A percentile compares a stretch with the other conserved stretches of the same genome.
phyloP scores from a whole-genome alignment of 2,113 vertebrate species.

The Oreochromis spilurus region DNA sequence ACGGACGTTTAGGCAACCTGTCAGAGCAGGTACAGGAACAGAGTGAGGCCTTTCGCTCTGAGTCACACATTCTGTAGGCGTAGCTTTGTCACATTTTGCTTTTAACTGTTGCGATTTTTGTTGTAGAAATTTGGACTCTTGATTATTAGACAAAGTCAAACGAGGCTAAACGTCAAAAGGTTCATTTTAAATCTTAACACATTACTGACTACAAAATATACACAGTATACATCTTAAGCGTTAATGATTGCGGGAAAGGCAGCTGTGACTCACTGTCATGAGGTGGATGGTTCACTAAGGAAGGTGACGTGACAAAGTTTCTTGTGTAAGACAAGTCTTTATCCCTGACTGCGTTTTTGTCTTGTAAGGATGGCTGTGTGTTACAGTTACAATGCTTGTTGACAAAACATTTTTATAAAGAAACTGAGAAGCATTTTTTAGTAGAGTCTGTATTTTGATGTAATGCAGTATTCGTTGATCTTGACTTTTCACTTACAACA shows the following conservation, averaged over 20 bases:
- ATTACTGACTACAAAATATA: neutral
- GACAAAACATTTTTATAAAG: neutral
- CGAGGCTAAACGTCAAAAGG: neutral
- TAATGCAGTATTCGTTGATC: neutral
- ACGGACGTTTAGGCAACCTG: neutral
- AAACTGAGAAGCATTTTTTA: neutral
- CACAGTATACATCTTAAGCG: neutral
- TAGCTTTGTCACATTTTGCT: neutral
- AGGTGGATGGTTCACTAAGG: neutral
- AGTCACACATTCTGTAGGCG: neutral
- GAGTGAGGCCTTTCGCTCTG: neutral
- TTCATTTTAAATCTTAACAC: neutral
- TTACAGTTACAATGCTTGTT: neutral
- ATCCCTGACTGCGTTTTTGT: neutral
- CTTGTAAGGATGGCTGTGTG: neutral
- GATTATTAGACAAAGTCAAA: neutral
- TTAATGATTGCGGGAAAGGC: neutral
- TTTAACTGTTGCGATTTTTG: neutral
- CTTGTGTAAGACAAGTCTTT: neutral
- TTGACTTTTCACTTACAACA: neutral
- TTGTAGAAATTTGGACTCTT: neutral
- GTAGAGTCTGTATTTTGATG: neutral
- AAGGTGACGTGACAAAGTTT: neutral
- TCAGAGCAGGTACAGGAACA: neutral
- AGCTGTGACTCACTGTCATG: neutral